Percentiles rank a stretch among this genome's conserved stretches.
Evolutionary conservation across 2,888 invertebrate genomes (phyloP).

Genomic region (Eristalinus aeneus): DNA sequence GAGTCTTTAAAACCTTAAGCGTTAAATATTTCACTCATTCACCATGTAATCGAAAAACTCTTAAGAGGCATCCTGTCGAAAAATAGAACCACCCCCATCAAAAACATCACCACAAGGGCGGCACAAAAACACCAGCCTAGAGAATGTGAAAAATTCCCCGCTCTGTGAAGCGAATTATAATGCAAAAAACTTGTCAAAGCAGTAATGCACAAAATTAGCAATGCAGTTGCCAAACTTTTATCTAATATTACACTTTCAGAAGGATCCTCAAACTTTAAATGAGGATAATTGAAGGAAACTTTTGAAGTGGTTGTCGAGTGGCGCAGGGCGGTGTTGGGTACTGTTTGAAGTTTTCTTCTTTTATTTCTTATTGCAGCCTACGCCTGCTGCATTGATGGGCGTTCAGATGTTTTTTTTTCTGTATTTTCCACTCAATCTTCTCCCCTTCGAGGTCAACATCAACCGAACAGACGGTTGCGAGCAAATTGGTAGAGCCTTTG

Average conservation of each 20-base stretch:
- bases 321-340: neutral
- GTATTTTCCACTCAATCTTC: neutral
- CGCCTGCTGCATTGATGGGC: neutral
- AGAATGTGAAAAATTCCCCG: neutral
- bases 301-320: slow-evolving; percentile 30
- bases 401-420: neutral
- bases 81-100: neutral
- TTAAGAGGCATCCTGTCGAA: neutral
- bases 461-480: neutral
- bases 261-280: slow-evolving; percentile 67
- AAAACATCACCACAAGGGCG: neutral
- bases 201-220: slow-evolving; percentile 67
- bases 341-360: neutral
- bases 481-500: neutral
- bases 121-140: neutral
- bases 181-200: slow-evolving; percentile 56
- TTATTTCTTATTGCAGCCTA: neutral
- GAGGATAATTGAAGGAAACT: slow-evolving; percentile 69
- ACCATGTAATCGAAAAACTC: too few species aligned
- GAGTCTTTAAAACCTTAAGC: too few species aligned
- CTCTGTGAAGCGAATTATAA: slow-evolving; percentile 31
- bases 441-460: slow-evolving; percentile 3
- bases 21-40: too few species aligned
- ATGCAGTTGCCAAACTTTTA: slow-evolving; percentile 64
- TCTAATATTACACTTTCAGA: slow-evolving; percentile 66